phyloP scores from a whole-genome alignment of 2,888 invertebrate species.

The Smittia sp. region DNA sequence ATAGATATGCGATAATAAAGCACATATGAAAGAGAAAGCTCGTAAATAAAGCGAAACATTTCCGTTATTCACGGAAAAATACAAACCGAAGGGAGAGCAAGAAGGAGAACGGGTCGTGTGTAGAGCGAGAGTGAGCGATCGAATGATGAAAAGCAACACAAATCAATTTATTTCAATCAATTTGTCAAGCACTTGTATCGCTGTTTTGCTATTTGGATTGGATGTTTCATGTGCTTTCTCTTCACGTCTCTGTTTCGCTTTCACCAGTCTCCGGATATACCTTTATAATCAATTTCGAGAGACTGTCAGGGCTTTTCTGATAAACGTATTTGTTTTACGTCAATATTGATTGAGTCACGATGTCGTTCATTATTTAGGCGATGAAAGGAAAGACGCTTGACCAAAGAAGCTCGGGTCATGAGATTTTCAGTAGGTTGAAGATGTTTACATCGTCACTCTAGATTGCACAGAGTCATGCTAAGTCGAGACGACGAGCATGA shows the following conservation, averaged over 20 bases:
- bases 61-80: constrained; percentile 7
- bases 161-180: constrained; percentile 42
- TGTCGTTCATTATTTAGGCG: neutral
- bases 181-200: constrained; percentile 39
- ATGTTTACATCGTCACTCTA: too few species aligned
- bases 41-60: neutral
- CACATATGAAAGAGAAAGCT: neutral
- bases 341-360: constrained; percentile 38
- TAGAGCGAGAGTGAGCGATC: neutral
- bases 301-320: constrained; percentile 19
- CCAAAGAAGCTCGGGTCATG: too few species aligned
- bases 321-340: constrained; percentile 32
- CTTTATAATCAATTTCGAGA: constrained; percentile 39
- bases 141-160: constrained; percentile 28
- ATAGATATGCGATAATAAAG: constrained; percentile 27
- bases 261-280: constrained; percentile 19
- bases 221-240: constrained; percentile 23
- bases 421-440: too few species aligned
- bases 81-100: neutral
- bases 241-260: constrained; percentile 15
- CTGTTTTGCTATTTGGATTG: constrained; percentile 22
- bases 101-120: neutral
- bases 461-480: too few species aligned
- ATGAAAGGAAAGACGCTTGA: neutral
- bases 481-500: too few species aligned